Base-by-base conservation (phyloP, 2,113 vertebrate species). In the Poecilia latipinna region DNA sequence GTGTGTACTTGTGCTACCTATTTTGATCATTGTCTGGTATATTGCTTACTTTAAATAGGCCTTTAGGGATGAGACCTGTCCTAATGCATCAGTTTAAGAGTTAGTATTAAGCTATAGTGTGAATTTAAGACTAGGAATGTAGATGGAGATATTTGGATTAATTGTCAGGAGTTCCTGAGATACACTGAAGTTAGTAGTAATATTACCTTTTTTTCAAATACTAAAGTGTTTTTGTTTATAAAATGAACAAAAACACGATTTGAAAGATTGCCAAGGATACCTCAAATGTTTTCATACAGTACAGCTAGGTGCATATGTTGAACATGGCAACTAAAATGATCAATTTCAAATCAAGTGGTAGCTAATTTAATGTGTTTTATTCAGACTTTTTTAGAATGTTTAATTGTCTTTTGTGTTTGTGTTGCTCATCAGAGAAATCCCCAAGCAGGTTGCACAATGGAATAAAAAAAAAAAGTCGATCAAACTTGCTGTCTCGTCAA, bases 361-460 rank as follows among this genome's bases (percentile, higher is more conserved):
- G 2, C 1, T 15, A 3, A 26, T 61, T 24, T 29, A 4, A 19
- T 1, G 31, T 28, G 10, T 61, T 0, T 61, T 0, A 7, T 72
- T 33, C 31, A 1, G 4, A 24, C 12, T 70, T 54, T 54, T 15
- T 10, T 31, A 2, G 5, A 54, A 61, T 28, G 29, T 42, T 12
- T 42, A 57, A 39, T 65, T 4, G 64, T 74, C 26, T 3, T 28
- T 17, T 32, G 44, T 63, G 4, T 68, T 29, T 32, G 8, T 67
- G 65, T 17, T 22, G 67, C 10, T 15, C 3, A 24, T 19, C 31
- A 2, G 72, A 73, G 65, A 86, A 90, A 80, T 79, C 82, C 82
- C 88, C 69, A 1, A 63, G 32, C 44, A 48, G 2, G 57, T 66
- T 70, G 26, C 72, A 82, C 60, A 71, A n/a, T 31, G 72, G 79